Percentiles rank a stretch among this genome's conserved stretches.
Conservation (phyloP, 2,888 invertebrate species). For the Isoperla grammatica region DNA sequence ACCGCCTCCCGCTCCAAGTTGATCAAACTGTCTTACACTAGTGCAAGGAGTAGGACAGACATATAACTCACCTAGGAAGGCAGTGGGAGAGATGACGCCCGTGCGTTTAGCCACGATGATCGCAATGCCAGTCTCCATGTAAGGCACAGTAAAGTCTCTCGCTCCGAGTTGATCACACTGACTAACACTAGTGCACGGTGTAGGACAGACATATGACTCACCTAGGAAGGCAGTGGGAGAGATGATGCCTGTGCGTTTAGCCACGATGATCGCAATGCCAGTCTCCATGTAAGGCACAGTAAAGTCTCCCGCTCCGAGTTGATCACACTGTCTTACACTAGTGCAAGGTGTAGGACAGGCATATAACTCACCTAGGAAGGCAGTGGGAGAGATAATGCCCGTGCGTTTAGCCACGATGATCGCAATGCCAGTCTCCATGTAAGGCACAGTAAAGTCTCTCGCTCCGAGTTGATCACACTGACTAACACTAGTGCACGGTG, state of each 20-base stretch:
- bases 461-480: constrained; percentile 92
- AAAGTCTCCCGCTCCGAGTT: constrained; percentile 91
- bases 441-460: constrained; percentile 89
- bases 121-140: too few relatives aligned
- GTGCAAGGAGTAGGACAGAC: constrained; percentile 54
- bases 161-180: too few relatives aligned
- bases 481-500: too few relatives aligned
- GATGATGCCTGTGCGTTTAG: constrained; percentile 91
- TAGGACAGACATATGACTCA: too few relatives aligned
- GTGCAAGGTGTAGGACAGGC: too few relatives aligned
- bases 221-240: constrained; percentile 44
- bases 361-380: constrained; percentile 66
- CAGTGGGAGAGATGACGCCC: too few relatives aligned
- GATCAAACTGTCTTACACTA: constrained; percentile 92
- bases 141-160: too few relatives aligned
- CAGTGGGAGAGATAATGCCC: constrained; percentile 93
- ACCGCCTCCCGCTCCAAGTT: constrained; percentile 81
- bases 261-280: constrained; percentile 90
- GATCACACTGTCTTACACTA: too few relatives aligned
- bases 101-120: too few relatives aligned
- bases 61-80: too few relatives aligned
- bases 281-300: constrained; percentile 98
- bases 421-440: constrained; percentile 94
- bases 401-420: constrained; percentile 93
- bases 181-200: too few relatives aligned